These are phyloP conservation scores for Troides helena DNA, from an alignment of 2,888 invertebrate genomes.

Conservation along the genomic window DNA sequence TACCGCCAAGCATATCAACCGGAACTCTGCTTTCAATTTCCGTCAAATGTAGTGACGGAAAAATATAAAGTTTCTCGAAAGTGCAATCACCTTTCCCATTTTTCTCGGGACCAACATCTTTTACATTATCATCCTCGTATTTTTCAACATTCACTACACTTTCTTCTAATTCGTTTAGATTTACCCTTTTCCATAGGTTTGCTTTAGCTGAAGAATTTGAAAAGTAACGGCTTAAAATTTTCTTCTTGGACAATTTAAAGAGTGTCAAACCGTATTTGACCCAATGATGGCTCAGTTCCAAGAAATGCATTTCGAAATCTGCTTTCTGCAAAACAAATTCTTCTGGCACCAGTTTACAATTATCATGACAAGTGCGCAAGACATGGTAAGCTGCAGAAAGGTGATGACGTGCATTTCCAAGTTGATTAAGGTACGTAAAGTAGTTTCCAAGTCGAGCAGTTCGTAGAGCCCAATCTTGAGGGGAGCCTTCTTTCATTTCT, in stretches of 20 bases:
- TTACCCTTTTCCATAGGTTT: constrained; percentile 66
- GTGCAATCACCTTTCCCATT: constrained; percentile 55
- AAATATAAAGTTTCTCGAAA: constrained; percentile 52
- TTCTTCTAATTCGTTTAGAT: constrained; percentile 46
- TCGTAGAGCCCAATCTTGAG: constrained; percentile 79
- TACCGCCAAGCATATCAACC: constrained; percentile 47
- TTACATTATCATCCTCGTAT: constrained; percentile 57
- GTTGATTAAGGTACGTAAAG: constrained; percentile 67
- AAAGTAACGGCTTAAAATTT: constrained; percentile 65
- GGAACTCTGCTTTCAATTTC: constrained; percentile 64
- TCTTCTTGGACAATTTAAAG: constrained; percentile 78
- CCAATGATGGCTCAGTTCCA: constrained; percentile 81
- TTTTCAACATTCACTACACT: constrained; percentile 42
- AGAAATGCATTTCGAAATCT: constrained; percentile 66
- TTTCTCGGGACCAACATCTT: constrained; percentile 61
- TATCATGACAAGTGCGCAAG: constrained; percentile 77
- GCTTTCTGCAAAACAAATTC: constrained; percentile 65
- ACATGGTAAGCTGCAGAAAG: constrained; percentile 82
- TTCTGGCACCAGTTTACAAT: constrained; percentile 69
- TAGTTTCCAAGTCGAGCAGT: constrained; percentile 78
- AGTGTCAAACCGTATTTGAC: constrained; percentile 81
- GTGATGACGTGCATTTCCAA: constrained; percentile 82
- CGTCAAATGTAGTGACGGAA: constrained; percentile 61
- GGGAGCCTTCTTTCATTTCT: constrained; percentile 79
- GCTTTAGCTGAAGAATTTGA: constrained; percentile 51